Percentiles rank a stretch among this genome's conserved stretches.
These are phyloP conservation scores for Toxotes jaculatrix DNA, from an alignment of 2,113 vertebrate species.

Conservation along the genomic window DNA sequence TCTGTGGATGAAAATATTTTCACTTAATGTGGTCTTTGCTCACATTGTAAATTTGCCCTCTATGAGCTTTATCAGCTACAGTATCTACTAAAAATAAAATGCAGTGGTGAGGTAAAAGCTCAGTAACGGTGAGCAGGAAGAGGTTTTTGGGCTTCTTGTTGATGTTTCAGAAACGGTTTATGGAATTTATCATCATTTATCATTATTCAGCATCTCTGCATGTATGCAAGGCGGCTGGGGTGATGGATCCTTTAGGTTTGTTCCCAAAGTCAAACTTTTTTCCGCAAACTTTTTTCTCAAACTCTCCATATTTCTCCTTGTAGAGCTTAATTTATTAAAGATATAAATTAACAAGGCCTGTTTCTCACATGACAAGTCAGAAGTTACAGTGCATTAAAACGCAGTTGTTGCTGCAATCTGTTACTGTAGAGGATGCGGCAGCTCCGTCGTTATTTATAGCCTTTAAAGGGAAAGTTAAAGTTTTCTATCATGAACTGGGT, in stretches of 20 bases:
- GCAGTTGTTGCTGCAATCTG: conserved; percentile 6
- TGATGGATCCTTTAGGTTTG: neutral
- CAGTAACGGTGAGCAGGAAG: neutral
- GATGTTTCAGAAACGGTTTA: neutral
- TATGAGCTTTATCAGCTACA: neutral
- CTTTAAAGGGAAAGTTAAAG: neutral
- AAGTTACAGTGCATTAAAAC: neutral
- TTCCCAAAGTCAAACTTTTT: neutral
- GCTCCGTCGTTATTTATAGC: neutral
- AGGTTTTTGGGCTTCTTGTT: neutral
- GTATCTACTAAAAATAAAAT: neutral
- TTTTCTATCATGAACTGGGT: neutral
- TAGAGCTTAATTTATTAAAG: neutral
- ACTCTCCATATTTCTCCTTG: neutral
- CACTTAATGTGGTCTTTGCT: neutral
- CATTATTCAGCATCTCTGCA: neutral
- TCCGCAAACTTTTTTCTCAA: neutral
- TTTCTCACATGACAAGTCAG: neutral
- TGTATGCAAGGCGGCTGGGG: neutral
- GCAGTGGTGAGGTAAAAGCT: neutral
- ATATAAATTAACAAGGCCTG: neutral
- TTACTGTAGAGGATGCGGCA: neutral
- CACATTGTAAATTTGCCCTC: neutral
- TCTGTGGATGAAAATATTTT: neutral
- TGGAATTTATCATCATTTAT: neutral